A percentile compares a stretch with the other conserved stretches of the same genome.
phyloP scores from a whole-genome alignment of 2,797 vertebrate genomes.

The Lophura swinhoii region DNA sequence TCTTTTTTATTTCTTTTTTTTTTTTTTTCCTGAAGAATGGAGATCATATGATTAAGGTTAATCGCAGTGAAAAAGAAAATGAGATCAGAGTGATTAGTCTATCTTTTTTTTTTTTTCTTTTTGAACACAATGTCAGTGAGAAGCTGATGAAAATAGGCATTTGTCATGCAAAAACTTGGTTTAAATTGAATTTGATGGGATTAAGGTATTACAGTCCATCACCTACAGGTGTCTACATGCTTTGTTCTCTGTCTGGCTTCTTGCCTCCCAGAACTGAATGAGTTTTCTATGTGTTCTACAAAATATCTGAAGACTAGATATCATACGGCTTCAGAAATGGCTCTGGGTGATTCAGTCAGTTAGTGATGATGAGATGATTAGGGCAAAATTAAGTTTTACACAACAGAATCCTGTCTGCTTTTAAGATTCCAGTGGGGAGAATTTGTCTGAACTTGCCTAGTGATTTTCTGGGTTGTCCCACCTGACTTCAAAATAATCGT shows the following conservation, averaged over 20 bases:
- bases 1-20: neutral
- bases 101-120: neutral
- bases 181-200: neutral
- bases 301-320: neutral
- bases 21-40: neutral
- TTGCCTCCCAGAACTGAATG: neutral
- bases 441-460: neutral
- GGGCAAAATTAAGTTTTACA: neutral
- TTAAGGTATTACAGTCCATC: neutral
- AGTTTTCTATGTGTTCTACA: neutral
- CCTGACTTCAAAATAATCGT: neutral
- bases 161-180: neutral
- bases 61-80: neutral
- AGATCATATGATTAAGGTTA: neutral
- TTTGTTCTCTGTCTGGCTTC: neutral
- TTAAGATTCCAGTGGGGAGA: neutral
- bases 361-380: neutral
- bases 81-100: neutral
- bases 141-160: neutral
- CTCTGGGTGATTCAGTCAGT: neutral
- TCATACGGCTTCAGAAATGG: neutral
- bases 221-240: neutral
- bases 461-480: neutral
- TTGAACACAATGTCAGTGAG: neutral
- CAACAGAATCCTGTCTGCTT: neutral